Conservation (phyloP, 2,113 vertebrate species). For the Caretta caretta region DNA sequence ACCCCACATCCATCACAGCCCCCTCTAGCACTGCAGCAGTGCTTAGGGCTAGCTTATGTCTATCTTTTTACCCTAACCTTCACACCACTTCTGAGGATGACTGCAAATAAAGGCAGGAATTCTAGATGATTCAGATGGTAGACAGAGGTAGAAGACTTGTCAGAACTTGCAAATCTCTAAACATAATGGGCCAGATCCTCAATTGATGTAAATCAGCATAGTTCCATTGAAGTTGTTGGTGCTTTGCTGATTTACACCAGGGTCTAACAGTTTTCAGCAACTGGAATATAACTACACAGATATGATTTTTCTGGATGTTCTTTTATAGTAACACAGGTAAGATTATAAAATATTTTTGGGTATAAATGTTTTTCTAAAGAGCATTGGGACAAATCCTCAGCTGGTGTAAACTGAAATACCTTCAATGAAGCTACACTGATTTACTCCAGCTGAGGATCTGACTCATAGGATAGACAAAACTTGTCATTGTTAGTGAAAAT, state of each 20-base stretch:
- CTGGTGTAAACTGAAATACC: not conserved
- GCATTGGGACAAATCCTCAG: not conserved
- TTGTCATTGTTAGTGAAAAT: not conserved
- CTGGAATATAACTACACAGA: not conserved
- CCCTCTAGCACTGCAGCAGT: no score
- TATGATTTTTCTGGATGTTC: not conserved
- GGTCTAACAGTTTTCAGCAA: not conserved
- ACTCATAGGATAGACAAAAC: not conserved
- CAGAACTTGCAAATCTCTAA: not conserved
- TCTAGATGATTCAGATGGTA: not conserved
- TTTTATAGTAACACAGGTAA: not conserved
- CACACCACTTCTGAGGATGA: not conserved
- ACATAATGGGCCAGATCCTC: not conserved
- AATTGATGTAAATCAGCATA: not conserved
- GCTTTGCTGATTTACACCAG: not conserved
- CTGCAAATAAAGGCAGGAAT: not conserved
- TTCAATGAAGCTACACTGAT: not conserved
- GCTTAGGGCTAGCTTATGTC: no score
- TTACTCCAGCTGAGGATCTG: not conserved
- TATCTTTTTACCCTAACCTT: no score
- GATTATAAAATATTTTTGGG: not conserved
- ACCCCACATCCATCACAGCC: no score
- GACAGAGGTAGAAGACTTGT: not conserved
- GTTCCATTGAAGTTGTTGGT: not conserved
- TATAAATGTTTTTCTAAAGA: not conserved